phyloP scores from a whole-genome alignment of 1,140 invertebrate genomes.

The Teleopsis dalmanni region DNA sequence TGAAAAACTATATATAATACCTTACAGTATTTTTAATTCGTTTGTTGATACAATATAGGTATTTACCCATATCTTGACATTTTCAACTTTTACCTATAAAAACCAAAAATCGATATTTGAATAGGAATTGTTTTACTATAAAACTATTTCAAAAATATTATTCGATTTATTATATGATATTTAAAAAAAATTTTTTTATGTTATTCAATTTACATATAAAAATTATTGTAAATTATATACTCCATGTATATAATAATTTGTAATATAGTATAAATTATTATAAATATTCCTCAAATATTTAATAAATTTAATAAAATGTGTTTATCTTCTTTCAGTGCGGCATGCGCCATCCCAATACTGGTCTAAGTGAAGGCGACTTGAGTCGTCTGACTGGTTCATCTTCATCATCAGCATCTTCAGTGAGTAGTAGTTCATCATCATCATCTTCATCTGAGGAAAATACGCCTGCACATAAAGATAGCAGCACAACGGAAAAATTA shows the following conservation, averaged over 20 bases:
- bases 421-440: constrained; percentile 15
- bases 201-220: not conserved
- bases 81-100: not conserved
- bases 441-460: constrained; percentile 28
- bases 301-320: too few relatives aligned
- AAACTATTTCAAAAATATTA: not conserved
- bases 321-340: constrained; percentile 35
- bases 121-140: not conserved
- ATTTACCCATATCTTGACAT: too few relatives aligned
- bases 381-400: constrained; percentile 46
- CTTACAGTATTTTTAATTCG: too few relatives aligned
- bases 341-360: constrained; percentile 45
- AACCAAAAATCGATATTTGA: not conserved
- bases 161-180: not conserved
- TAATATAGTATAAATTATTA: not conserved
- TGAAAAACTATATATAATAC: too few relatives aligned
- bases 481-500: constrained; percentile 7
- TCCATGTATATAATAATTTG: not conserved
- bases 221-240: not conserved
- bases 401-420: constrained; percentile 22
- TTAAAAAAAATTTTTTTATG: not conserved
- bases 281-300: not conserved
- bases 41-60: too few relatives aligned
- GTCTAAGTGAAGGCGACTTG: constrained; percentile 44
- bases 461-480: constrained; percentile 11